phyloP scores from a whole-genome alignment of 2,797 vertebrate species.

The Sebastes glaucus region DNA sequence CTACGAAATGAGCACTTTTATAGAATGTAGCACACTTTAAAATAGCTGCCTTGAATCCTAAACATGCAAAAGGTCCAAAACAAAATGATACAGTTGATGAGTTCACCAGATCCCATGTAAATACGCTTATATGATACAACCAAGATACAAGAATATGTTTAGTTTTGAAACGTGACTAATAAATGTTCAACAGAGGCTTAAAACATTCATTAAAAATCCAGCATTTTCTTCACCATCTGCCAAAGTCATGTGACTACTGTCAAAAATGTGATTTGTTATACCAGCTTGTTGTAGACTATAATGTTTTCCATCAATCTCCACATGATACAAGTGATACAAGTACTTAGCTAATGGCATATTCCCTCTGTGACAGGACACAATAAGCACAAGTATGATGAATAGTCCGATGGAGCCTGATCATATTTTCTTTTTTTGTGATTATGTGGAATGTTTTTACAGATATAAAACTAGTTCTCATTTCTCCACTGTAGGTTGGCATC shows the following conservation, averaged over 20 bases:
- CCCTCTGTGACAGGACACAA: neutral
- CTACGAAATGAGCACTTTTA: neutral
- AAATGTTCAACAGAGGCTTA: neutral
- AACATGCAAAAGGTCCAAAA: neutral
- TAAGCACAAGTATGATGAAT: neutral
- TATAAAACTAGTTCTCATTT: slow-evolving; percentile 12
- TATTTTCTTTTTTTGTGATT: neutral
- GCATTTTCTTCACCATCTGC: neutral
- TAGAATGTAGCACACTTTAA: neutral
- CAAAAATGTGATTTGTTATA: neutral
- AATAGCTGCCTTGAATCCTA: neutral
- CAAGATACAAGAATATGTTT: neutral
- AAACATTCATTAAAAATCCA: neutral
- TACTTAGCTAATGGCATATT: neutral
- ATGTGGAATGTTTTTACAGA: slow-evolving; percentile 2
- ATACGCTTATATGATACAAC: neutral
- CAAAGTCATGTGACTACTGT: neutral
- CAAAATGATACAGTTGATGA: neutral
- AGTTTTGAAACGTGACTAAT: neutral
- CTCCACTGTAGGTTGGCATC: slow-evolving; percentile 88
- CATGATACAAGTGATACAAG: neutral
- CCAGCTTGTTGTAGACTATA: neutral
- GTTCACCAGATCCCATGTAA: neutral
- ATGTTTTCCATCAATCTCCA: neutral
- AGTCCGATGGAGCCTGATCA: neutral